Base-by-base conservation (phyloP, 2,888 invertebrate species). In the Reticulitermes lucifugus region DNA sequence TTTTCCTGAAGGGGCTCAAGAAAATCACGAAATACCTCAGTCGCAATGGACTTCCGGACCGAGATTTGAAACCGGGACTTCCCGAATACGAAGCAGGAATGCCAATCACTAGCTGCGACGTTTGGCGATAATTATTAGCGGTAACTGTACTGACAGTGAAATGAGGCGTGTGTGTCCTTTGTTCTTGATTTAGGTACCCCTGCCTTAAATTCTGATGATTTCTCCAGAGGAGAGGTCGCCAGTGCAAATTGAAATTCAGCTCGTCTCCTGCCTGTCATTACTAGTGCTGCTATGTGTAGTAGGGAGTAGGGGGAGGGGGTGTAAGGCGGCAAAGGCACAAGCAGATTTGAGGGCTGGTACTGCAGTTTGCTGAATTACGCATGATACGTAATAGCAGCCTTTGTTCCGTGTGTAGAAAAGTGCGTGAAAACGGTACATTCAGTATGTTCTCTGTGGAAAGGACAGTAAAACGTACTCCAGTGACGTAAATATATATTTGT, bases 201-300 rank as follows among this genome's bases (percentile, higher is more conserved):
- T 65, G 41, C 25, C 77, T 41, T n/a, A n/a, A 22, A 41, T 41
- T 29, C 77, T 46, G 77, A 41, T 46, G 43, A n/a, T 35, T 43
- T 35, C 77, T 12, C 29, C 25, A n/a, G n/a, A 35, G 83, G 75
- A 55, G 75, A 83, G 83, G 83, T 83, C 79, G 55, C 70, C 65
- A 59, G 73, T 80, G 83, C 51, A 79, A 83, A 85, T 85, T 85
- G 85, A 85, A 79, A 85, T 85, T 83, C 85, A 84, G 73, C 80
- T 80, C 83, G 51, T 29, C 79, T 60, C n/a, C 71, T 25, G 70
- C 35, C 60, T 46, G 73, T 83, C 85, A 84, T 85, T 85, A 85
- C 80, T 85, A 81, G 84, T 85, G 85, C 70, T 81, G 84, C 84
- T 85, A 80, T 84, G 83, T 80, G 79, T 25, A 60, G 85, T 46